Evolutionary conservation across 2,797 vertebrate genomes (phyloP), one percentile per base, ranked within the genome.

Genomic region (Sylvilagus floridanus): DNA sequence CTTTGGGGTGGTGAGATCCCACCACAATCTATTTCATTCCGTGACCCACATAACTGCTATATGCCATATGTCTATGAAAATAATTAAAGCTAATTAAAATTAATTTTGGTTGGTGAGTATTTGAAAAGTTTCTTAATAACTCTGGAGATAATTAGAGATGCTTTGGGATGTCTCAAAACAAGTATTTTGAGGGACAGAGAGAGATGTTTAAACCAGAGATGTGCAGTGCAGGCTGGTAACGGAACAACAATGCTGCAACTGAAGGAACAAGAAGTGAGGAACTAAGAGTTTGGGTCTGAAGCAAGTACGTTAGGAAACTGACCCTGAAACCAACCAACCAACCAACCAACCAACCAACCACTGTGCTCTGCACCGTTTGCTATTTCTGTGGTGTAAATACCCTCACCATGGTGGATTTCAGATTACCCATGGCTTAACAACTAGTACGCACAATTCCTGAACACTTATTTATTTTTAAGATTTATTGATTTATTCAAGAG

Each of bases 71-170:
- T 90, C 75, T 76, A 72, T 66, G 54, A 89, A 66, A 94, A 96
- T 97, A 96, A 97, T 96, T 90, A 92, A 96, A 93, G 69, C 77
- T 92, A 93, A 97, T 97, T 92, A 88, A 88, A 95, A 95, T 96
- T 96, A 94, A 96, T 96, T 95, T 95, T 95, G 91, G 78, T 90
- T 79, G 71, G 75, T 92, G 90, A 95, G 19, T 76, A 26, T 94
- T 96, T 90, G 62, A 96, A 90, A 90, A 93, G 66, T 88, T 95
- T 93, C 35, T 88, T 94, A 96, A 96, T 94, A 90, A 96, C 85
- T 90, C 94, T 93, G 83, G 47, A 95, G 94, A 68, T 96, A 83
- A 97, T 96, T 95, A 83, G 92, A 86, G 83, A 76, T 85, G 88
- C 82, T 88, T 86, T 85, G 95, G 95, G 95, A 94, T 65, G 37